Evolutionary conservation across 2,888 invertebrate species (phyloP), one percentile per base, ranked within the genome.

Genomic region (Diadegma fenestrale): DNA sequence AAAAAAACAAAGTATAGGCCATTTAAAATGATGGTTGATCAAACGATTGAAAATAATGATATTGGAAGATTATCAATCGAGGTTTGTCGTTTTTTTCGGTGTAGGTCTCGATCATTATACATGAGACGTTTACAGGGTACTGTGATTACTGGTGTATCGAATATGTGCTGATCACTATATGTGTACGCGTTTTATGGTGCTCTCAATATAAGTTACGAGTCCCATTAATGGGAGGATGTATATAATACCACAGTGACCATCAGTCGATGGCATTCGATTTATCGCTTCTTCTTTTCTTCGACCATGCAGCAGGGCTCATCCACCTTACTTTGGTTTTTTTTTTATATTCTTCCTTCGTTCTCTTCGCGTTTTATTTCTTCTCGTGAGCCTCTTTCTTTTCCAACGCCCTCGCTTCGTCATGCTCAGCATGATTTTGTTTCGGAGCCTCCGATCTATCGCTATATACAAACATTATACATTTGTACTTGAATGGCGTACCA

Each of bases 401-500:
- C 84, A 68, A 76, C 80, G 84, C 80, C 84, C 84, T 76, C 84
- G 84, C 82, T 87, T 81, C 79, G 75, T 78, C 43, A 66, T 64
- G 83, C 82, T 58, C 84, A 79, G 72, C 86, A 80, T 81, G 78
- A 85, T 80, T 88, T 87, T 87, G 86, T 88, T 86, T 84, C 80
- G 86, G 63, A 68, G 68, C 37, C 45, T 22, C 71, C 51, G 43
- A 71, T 63, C 51, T 71, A 45, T 71, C 41, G 63, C 66, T 64
- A 72, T 83, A 87, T 68, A 86, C 85, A 86, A 66, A 54, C 76
- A 43, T 41, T 58, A 72, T 69, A 75, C 63, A 41, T 78, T 71
- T 79, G 58, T 30, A 54, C 58, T 41, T 54, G 58, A 26, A 51
- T 30, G 58, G 33, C 77, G 76, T 82, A 69, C 69, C 72, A 41